Percentiles rank a stretch among this genome's conserved stretches.
These are phyloP conservation scores for Hippolais icterina DNA, from an alignment of 2,113 vertebrate species.

Conservation along the genomic window DNA sequence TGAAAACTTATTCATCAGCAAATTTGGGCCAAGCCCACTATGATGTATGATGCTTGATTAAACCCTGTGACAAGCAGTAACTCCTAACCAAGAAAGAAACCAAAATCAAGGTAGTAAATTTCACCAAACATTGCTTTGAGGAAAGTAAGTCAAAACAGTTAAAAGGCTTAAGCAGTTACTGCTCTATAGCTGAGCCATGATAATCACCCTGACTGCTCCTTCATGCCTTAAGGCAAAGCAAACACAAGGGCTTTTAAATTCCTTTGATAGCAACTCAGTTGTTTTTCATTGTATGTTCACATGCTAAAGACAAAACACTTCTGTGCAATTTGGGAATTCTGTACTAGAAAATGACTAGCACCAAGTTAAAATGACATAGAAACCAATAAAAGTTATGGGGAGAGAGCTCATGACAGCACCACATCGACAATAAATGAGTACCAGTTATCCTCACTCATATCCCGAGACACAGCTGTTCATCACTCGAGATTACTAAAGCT, in stretches of 20 bases:
- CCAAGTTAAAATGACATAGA: background rate
- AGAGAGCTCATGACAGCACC: background rate
- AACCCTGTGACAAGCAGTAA: background rate
- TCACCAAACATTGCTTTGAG: background rate
- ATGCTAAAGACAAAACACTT: background rate
- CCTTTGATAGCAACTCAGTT: background rate
- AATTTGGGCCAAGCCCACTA: background rate
- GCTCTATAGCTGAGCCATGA: background rate
- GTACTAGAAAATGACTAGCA: background rate
- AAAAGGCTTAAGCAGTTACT: background rate
- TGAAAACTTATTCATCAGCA: background rate
- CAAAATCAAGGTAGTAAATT: background rate
- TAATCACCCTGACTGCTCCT: background rate
- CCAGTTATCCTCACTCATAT: background rate
- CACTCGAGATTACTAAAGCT: conserved; percentile 10
- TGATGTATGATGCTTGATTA: background rate
- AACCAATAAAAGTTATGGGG: background rate
- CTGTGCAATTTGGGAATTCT: background rate
- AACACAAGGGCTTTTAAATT: background rate
- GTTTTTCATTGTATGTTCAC: background rate
- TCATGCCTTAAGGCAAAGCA: background rate
- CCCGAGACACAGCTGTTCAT: background rate
- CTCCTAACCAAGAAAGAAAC: background rate
- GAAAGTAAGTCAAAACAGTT: background rate
- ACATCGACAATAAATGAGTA: background rate